A percentile compares a stretch with the other conserved stretches of the same genome.
These are phyloP conservation scores for Hippopotamyrus pictus DNA, from an alignment of 2,797 vertebrate species.

Conservation along the genomic window DNA sequence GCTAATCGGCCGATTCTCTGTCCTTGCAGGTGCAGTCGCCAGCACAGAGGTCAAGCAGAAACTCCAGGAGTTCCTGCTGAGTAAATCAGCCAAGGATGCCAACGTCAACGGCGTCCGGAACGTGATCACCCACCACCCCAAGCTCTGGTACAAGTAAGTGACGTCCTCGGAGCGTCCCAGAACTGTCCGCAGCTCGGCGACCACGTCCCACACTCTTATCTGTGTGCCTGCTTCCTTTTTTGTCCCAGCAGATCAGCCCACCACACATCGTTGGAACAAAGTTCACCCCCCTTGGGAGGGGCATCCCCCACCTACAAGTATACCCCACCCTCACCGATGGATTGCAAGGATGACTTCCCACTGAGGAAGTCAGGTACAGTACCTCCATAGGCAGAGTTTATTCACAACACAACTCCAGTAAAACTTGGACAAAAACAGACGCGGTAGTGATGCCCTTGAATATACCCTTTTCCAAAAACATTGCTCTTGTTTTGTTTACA, in stretches of 20 bases:
- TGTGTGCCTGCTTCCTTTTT: background rate
- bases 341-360: slow-evolving; percentile 91
- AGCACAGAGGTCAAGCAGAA: slow-evolving; percentile 98
- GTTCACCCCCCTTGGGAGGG: slow-evolving; percentile 87
- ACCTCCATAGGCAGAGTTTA: background rate
- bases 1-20: slow-evolving; percentile 56
- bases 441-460: background rate
- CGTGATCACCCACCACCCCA: slow-evolving; percentile 80
- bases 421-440: background rate
- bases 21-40: slow-evolving; percentile 85
- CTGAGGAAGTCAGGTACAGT: slow-evolving; percentile 98
- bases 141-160: slow-evolving; percentile 95
- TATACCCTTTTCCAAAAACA: background rate
- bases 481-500: background rate
- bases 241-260: slow-evolving; percentile 76
- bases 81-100: slow-evolving; percentile 91
- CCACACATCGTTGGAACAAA: slow-evolving; percentile 96
- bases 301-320: slow-evolving; percentile 88
- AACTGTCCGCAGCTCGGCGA: background rate
- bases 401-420: background rate
- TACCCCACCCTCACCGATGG: slow-evolving; percentile 76
- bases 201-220: no score
- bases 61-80: slow-evolving; percentile 98
- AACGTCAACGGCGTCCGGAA: slow-evolving; percentile 73
- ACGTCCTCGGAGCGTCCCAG: background rate